These are phyloP conservation scores for Meiosimyza platycephala DNA, from an alignment of 2,888 invertebrate species.

Conservation along the genomic window DNA sequence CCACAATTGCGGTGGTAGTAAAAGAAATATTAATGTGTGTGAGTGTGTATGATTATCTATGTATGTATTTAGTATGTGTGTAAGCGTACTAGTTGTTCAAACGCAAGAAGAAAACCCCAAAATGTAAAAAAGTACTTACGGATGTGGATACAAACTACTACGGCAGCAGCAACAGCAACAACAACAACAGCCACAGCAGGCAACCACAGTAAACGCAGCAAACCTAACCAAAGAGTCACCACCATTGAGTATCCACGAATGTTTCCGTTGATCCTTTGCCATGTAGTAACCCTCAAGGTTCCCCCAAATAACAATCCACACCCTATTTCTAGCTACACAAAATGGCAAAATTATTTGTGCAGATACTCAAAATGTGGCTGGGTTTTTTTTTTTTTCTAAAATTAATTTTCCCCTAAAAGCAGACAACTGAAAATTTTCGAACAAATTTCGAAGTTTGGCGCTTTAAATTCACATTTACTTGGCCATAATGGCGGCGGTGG, in stretches of 20 bases:
- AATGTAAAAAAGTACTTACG: constrained; percentile 33
- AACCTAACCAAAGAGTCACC: constrained; percentile 28
- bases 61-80: constrained; percentile 31
- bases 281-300: too few relatives aligned
- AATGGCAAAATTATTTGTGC: constrained; percentile 31
- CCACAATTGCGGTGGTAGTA: constrained; percentile 44
- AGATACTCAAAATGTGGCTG: too few relatives aligned
- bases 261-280: too few relatives aligned
- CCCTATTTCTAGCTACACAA: constrained; percentile 4
- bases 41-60: constrained; percentile 17
- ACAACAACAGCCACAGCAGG: constrained; percentile 30
- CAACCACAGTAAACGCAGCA: constrained; percentile 37
- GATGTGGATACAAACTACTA: constrained; percentile 1
- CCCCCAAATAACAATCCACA: not conserved
- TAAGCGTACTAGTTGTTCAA: constrained; percentile 12
- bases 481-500: constrained; percentile 57
- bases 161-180: constrained; percentile 37
- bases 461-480: constrained; percentile 58
- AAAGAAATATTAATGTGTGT: constrained; percentile 32
- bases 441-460: constrained; percentile 25
- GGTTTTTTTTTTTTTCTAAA: not conserved
- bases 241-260: too few relatives aligned
- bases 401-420: not conserved
- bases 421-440: constrained; percentile 7
- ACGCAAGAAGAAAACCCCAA: constrained; percentile 19